Evolutionary conservation across 2,113 vertebrate genomes (phyloP).

Genomic region (Ictalurus punctatus): DNA sequence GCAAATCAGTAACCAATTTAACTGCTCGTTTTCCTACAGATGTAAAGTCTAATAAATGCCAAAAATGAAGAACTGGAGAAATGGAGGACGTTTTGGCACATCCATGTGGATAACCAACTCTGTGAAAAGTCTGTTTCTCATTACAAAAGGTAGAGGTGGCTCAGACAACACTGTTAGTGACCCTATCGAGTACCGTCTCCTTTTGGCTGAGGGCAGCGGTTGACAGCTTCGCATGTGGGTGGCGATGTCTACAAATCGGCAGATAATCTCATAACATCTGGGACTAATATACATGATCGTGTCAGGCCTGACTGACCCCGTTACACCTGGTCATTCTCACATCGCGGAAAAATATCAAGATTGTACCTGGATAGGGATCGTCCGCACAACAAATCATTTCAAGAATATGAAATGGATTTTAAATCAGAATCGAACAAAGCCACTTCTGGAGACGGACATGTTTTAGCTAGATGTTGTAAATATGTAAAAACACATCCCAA

Average conservation of each 20-base stretch:
- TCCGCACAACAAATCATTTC: too few relatives aligned
- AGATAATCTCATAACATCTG: conserved; percentile 27
- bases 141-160: conserved; percentile 84
- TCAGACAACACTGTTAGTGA: conserved; percentile 73
- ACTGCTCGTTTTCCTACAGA: neutral
- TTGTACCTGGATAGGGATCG: neutral
- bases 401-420: neutral
- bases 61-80: too few relatives aligned
- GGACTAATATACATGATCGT: neutral
- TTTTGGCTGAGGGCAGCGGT: conserved; percentile 52
- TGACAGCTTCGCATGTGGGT: conserved; percentile 38
- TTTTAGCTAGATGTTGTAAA: neutral
- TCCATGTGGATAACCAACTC: conserved; percentile 38
- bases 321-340: conserved; percentile 11
- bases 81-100: neutral
- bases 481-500: neutral
- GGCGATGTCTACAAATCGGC: conserved; percentile 29
- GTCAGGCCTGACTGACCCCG: neutral
- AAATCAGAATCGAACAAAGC: neutral
- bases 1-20: neutral
- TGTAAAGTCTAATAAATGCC: neutral
- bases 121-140: conserved; percentile 91
- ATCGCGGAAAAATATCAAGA: neutral
- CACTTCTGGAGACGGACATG: neutral
- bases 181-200: conserved; percentile 61